phyloP scores from a whole-genome alignment of 37 sponge, comb jelly and placozoan species.

The Cliona cf. orientalis region DNA sequence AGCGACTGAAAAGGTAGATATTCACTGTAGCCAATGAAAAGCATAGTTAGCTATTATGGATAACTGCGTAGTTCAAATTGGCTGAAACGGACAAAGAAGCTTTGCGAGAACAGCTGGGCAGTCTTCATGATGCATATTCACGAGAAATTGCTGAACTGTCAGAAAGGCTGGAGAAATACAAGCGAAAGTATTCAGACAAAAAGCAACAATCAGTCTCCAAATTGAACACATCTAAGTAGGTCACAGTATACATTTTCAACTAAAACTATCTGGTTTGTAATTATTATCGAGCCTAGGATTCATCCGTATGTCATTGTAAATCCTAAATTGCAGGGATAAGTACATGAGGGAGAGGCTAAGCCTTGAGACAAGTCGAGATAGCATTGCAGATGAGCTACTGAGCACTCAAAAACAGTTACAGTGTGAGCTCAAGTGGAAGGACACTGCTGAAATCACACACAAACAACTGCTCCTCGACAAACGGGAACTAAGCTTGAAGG shows the following conservation, averaged over 20 bases:
- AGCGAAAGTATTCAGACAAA: slow-evolving; percentile 15
- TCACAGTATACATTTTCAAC: neutral
- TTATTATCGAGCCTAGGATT: neutral
- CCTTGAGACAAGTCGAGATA: slow-evolving; percentile 28
- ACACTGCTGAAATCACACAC: slow-evolving; percentile 23
- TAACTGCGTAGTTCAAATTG: slow-evolving; percentile 7
- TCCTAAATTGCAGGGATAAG: slow-evolving; percentile 39
- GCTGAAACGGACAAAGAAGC: slow-evolving; percentile 17
- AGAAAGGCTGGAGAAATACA: slow-evolving; percentile 30
- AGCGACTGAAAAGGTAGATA: slow-evolving; percentile 4
- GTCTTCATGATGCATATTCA: slow-evolving; percentile 3
- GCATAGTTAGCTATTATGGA: neutral
- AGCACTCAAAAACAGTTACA: slow-evolving; percentile 33
- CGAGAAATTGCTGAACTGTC: neutral
- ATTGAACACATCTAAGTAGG: slow-evolving; percentile 36
- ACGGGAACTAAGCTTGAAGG: slow-evolving; percentile 32
- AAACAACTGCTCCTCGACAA: slow-evolving; percentile 45
- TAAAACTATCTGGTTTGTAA: neutral
- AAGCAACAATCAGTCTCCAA: slow-evolving; percentile 12
- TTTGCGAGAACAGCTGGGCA: slow-evolving; percentile 2
- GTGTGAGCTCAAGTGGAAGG: slow-evolving; percentile 44
- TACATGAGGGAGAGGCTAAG: slow-evolving; percentile 25
- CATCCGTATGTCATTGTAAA: neutral
- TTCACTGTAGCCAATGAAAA: neutral
- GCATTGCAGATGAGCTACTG: slow-evolving; percentile 18